Base-by-base conservation (phyloP, 2,113 vertebrate species). In the Arizona elegans region DNA sequence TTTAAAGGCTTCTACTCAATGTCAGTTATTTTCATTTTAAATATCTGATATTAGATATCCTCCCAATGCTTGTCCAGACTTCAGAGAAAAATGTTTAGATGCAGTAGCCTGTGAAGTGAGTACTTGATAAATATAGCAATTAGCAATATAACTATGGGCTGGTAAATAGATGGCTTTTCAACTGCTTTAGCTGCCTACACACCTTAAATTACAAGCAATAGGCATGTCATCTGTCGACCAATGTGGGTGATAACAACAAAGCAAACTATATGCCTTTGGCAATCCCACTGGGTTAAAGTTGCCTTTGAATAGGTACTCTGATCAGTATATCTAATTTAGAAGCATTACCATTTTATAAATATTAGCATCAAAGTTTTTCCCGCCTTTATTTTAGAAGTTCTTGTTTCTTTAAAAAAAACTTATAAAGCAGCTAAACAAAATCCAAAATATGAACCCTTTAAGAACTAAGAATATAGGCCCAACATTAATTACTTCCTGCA, bases 341-440 rank as follows among this genome's bases (percentile, higher is more conserved):
- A 65, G 55, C 50, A 55, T 90, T 93, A 47, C 19, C 50, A 86
- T 92, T 87, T 89, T 89, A 29, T 70, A 90, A 96, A 95, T 8
- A 8, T 92, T 54, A 53, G 7, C 0, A 43, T 91, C 1, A 23
- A 1, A 88, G 33, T 2, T 52, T 58, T 55, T 58, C 33, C 85
- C 53, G 26, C 85, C 53, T 1, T 56, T 94, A 1, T 90, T 95
- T n/a, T 55, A 58, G 4, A 62, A 52, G 38, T 50, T 47, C 2
- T 56, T 70, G 26, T 23, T 26, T 21, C 1, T 89, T 89, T 70
- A 89, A 23, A 29, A 87, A 93, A 47, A 3, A 92, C 90, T 88
- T 50, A 52, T 89, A 88, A 88, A 90, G 91, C 12, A 88, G 15
- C 17, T 29, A 1, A 81, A 81, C n/a, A 21, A 81, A 81, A 81